Evolutionary conservation across 2,797 vertebrate species (phyloP).

Genomic region (Onychomys leucogaster): DNA sequence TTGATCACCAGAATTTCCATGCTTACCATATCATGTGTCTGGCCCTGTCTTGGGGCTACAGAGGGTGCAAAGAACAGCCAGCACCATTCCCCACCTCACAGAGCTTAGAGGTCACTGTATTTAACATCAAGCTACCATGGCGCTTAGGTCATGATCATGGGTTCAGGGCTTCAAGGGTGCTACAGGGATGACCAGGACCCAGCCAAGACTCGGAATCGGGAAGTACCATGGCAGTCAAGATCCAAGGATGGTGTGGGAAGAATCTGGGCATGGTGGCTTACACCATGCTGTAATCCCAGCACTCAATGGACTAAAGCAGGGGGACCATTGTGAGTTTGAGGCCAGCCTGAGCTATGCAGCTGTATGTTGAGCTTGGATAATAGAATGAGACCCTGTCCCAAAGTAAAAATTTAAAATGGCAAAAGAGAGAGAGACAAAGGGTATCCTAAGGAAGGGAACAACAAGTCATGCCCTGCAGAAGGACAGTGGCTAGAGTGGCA

Average conservation of each 20-base stretch:
- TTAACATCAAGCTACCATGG: neutral
- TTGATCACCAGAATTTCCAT: neutral
- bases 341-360: neutral
- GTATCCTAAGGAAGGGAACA: neutral
- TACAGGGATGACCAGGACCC: neutral
- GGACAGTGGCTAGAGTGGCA: too few species aligned
- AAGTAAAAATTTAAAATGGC: neutral
- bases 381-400: neutral
- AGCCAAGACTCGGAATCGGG: neutral
- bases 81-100: neutral
- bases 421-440: neutral
- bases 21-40: accelerated
- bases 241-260: neutral
- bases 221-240: neutral
- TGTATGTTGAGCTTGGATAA: neutral
- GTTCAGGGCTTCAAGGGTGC: neutral
- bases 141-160: neutral
- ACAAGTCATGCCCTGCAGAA: accelerated
- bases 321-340: neutral
- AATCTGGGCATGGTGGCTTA: neutral
- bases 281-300: neutral
- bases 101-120: neutral
- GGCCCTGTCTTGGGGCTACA: neutral
- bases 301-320: neutral
- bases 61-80: neutral